Evolutionary conservation across 1,140 invertebrate species (phyloP).

Genomic region (Zaprionus africanus): DNA sequence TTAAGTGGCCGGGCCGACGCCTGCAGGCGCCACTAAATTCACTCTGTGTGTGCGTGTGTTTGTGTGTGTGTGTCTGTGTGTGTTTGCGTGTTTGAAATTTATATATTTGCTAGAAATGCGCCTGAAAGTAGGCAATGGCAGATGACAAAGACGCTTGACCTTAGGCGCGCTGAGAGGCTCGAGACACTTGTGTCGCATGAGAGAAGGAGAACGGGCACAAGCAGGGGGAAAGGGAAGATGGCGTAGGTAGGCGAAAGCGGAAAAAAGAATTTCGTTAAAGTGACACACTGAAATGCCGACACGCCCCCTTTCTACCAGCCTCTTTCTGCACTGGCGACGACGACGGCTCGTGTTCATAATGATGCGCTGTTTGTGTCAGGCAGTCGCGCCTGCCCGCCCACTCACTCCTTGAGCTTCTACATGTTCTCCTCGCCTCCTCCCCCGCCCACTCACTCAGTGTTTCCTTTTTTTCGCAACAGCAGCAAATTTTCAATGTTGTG

Average conservation of each 20-base stretch:
- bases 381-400: slow-evolving; percentile 9
- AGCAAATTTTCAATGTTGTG: slow-evolving; percentile 77
- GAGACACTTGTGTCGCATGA: slow-evolving; percentile 47
- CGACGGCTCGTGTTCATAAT: slow-evolving; percentile 12
- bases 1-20: slow-evolving; percentile 55
- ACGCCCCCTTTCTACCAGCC: slow-evolving; percentile 36
- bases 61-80: slow-evolving; percentile 10
- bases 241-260: slow-evolving; percentile 10
- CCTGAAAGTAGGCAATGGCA: slow-evolving; percentile 55
- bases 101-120: slow-evolving; percentile 69
- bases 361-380: slow-evolving; percentile 28
- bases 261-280: slow-evolving; percentile 65
- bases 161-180: slow-evolving; percentile 58
- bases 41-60: not conserved
- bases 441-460: not conserved
- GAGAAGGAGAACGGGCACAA: not conserved
- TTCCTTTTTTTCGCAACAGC: slow-evolving; percentile 72
- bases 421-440: not conserved
- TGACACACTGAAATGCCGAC: slow-evolving; percentile 57
- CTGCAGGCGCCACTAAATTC: slow-evolving; percentile 36
- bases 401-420: not conserved
- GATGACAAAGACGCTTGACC: slow-evolving; percentile 78
- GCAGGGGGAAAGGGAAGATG: slow-evolving; percentile 21
- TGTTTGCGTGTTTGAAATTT: slow-evolving; percentile 49
- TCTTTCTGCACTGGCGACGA: not conserved